Percentiles rank a stretch among this genome's conserved stretches.
Evolutionary conservation across 30 jellyfish, hydroid and myxozoan genomes (phyloP).

Genomic region (Phacellophora camtschatica): DNA sequence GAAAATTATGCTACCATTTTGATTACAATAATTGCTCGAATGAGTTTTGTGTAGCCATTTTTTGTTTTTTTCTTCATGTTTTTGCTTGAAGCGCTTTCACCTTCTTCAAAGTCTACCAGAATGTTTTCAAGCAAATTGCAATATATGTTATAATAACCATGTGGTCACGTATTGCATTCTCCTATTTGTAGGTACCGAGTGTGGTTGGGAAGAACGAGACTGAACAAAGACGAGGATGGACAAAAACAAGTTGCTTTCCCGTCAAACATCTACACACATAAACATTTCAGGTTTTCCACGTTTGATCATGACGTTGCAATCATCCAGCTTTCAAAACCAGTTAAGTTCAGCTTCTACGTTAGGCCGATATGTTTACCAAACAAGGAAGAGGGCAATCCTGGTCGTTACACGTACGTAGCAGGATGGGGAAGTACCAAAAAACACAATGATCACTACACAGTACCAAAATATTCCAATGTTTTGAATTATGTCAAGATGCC

Average conservation of each 20-base stretch:
- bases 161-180: too few relatives aligned
- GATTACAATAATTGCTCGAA: too few relatives aligned
- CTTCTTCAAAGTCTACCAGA: too few relatives aligned
- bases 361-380: slow-evolving; percentile 32
- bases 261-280: background rate
- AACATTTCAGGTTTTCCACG: background rate
- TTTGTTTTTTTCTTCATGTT: too few relatives aligned
- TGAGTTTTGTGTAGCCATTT: too few relatives aligned
- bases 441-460: background rate
- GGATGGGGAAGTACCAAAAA: slow-evolving; percentile 52
- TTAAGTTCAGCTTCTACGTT: background rate
- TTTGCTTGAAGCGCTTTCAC: too few relatives aligned
- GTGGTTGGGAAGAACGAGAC: slow-evolving; percentile 18
- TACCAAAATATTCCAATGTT: background rate
- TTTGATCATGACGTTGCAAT: slow-evolving; percentile 43
- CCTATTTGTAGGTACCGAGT: slow-evolving; percentile 12
- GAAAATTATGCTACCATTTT: too few relatives aligned
- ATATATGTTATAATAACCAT: too few relatives aligned
- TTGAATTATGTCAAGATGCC: slow-evolving; percentile 12
- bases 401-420: background rate
- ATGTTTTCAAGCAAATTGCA: too few relatives aligned
- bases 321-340: slow-evolving; percentile 3
- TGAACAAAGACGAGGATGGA: slow-evolving; percentile 3
- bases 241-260: background rate
- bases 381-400: background rate